Conservation (phyloP, 2,113 vertebrate species). For the Tachysurus vachellii region DNA sequence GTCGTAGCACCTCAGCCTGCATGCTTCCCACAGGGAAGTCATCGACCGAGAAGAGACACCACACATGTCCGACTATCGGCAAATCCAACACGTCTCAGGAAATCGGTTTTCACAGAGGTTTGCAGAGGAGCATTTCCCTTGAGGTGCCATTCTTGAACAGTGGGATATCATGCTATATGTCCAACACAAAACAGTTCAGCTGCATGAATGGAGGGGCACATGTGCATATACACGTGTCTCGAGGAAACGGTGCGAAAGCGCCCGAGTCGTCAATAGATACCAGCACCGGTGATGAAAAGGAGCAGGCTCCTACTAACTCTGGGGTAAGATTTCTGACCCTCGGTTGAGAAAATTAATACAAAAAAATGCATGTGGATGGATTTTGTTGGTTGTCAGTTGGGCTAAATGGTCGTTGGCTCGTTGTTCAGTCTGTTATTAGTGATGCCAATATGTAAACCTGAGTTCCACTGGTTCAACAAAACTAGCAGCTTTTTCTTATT, state of each 20-base stretch:
- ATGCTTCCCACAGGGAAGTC: slow-evolving; percentile 63
- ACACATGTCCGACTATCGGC: slow-evolving; percentile 57
- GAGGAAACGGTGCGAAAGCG: slow-evolving; percentile 73
- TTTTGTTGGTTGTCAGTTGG: no score
- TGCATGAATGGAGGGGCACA: slow-evolving; percentile 77
- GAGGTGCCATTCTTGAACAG: slow-evolving; percentile 79
- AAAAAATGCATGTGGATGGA: background rate
- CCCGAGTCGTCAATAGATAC: slow-evolving; percentile 66
- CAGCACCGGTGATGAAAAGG: slow-evolving; percentile 65
- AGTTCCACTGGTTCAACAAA: background rate
- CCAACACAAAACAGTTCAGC: slow-evolving; percentile 77
- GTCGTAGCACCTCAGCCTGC: slow-evolving; percentile 77
- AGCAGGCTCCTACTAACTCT: slow-evolving; percentile 59
- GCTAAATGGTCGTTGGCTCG: background rate
- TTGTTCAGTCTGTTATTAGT: background rate
- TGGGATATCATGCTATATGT: slow-evolving; percentile 81
- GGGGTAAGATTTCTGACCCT: slow-evolving; percentile 75
- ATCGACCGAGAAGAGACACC: slow-evolving; percentile 60
- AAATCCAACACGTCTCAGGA: slow-evolving; percentile 65
- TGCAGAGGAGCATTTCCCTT: slow-evolving; percentile 91
- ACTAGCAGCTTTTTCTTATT: background rate
- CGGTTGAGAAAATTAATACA: background rate
- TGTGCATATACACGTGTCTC: slow-evolving; percentile 88
- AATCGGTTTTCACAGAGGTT: slow-evolving; percentile 67
- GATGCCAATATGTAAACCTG: background rate